phyloP scores from a whole-genome alignment of 2,113 vertebrate species.

The Spheniscus mendiculus region DNA sequence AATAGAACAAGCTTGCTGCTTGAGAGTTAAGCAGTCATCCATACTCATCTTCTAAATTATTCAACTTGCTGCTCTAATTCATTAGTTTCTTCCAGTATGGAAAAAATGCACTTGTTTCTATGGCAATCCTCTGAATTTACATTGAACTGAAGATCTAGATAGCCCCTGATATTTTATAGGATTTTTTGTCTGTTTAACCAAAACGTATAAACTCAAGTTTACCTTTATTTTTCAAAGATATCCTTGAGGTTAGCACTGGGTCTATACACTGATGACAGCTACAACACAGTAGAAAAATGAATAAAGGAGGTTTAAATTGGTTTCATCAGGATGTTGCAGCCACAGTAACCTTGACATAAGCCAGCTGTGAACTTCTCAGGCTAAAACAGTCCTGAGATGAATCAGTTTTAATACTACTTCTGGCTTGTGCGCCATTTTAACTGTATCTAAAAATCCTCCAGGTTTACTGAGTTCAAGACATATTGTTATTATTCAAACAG shows the following conservation, averaged over 20 bases:
- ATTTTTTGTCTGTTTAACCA: not conserved
- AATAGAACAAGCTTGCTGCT: conserved; percentile 6
- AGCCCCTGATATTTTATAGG: not conserved
- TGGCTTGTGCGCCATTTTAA: not conserved
- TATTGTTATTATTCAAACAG: conserved; percentile 42
- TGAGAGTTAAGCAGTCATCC: not conserved
- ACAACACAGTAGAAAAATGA: conserved; percentile 51
- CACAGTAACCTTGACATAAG: conserved; percentile 58
- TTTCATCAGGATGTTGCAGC: conserved; percentile 51
- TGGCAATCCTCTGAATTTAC: not conserved
- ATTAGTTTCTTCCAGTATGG: not conserved
- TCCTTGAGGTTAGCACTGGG: not conserved
- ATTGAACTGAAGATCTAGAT: not conserved
- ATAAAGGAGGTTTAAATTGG: conserved; percentile 16
- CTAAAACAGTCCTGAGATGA: conserved; percentile 33
- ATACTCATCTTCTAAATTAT: conserved; percentile 32
- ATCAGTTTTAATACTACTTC: conserved; percentile 46
- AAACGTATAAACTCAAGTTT: not conserved
- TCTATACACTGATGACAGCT: conserved; percentile 7
- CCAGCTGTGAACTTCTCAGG: conserved; percentile 55
- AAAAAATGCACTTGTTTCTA: not conserved
- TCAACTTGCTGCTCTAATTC: not conserved
- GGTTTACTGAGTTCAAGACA: conserved; percentile 59
- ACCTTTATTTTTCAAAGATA: not conserved
- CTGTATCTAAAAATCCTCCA: not conserved